These are phyloP conservation scores for Dendroctonus ponderosae DNA, from an alignment of 1,140 invertebrate species.

Conservation along the genomic window DNA sequence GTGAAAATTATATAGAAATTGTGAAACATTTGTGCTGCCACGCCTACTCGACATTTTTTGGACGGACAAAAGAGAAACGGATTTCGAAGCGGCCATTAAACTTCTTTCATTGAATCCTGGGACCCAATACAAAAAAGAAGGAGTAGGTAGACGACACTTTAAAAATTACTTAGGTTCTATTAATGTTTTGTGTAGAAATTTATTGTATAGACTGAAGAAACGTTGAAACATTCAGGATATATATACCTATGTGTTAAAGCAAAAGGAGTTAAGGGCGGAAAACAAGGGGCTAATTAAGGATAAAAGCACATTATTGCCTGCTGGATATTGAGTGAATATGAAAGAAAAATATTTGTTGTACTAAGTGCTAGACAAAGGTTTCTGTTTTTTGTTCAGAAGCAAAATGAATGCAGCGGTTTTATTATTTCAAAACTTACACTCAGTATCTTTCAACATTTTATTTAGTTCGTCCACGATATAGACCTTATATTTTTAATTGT, in stretches of 20 bases:
- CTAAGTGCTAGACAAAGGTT: no score
- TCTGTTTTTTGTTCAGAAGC: no score
- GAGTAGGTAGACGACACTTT: not conserved
- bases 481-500: no score
- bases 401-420: no score
- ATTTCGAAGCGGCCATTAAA: slow-evolving; percentile 49
- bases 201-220: not conserved
- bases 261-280: not conserved
- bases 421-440: no score
- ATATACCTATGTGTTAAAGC: not conserved
- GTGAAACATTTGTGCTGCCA: slow-evolving; percentile 35
- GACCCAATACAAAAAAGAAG: slow-evolving; percentile 10
- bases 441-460: no score
- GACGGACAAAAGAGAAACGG: slow-evolving; percentile 43
- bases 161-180: not conserved
- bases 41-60: slow-evolving; percentile 40
- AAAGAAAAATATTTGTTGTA: not conserved
- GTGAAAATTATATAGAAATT: not conserved
- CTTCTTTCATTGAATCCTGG: slow-evolving; percentile 43
- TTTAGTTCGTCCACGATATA: no score
- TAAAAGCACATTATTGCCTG: not conserved
- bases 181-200: not conserved
- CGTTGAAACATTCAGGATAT: not conserved
- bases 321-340: not conserved
- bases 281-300: not conserved